Evolutionary conservation across 2,888 invertebrate genomes (phyloP).

Genomic region (Tiliacea citrago): DNA sequence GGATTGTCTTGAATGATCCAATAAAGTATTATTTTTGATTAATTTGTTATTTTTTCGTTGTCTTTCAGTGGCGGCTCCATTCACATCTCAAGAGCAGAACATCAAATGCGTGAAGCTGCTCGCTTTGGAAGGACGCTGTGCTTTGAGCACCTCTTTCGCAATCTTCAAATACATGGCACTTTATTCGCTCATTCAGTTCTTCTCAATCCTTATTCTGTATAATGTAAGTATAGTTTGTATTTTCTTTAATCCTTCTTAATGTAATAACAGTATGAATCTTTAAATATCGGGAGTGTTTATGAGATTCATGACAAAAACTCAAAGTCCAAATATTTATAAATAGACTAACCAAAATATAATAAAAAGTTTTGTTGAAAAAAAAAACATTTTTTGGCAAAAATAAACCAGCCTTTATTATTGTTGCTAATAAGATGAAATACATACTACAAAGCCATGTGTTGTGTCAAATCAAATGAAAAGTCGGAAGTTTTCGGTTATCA

Average conservation of each 20-base stretch:
- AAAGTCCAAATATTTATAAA: not conserved
- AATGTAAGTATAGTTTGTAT: constrained; percentile 87
- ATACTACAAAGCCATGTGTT: not conserved
- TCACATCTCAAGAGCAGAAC: constrained; percentile 95
- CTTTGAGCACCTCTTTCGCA: constrained; percentile 97
- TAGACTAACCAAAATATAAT: not conserved
- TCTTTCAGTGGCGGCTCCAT: constrained; percentile 95
- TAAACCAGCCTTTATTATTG: not conserved
- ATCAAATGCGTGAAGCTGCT: constrained; percentile 95
- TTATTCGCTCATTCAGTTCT: constrained; percentile 97
- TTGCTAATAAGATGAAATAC: not conserved
- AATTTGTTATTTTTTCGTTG: not conserved
- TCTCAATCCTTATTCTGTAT: constrained; percentile 95
- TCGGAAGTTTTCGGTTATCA: not conserved
- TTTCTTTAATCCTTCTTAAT: not conserved
- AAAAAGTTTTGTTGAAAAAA: not conserved
- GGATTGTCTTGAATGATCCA: not conserved
- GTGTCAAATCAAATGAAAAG: not conserved
- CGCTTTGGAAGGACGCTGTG: constrained; percentile 96
- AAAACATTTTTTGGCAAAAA: not conserved
- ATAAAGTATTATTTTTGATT: too few relatives aligned
- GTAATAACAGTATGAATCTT: not conserved
- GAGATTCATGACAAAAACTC: not conserved
- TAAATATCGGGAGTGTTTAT: not conserved
- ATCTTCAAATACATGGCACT: constrained; percentile 98